Percentiles rank a stretch among this genome's conserved stretches.
phyloP scores from a whole-genome alignment of 2,113 vertebrate genomes.

The Sclerurus mexicanus region DNA sequence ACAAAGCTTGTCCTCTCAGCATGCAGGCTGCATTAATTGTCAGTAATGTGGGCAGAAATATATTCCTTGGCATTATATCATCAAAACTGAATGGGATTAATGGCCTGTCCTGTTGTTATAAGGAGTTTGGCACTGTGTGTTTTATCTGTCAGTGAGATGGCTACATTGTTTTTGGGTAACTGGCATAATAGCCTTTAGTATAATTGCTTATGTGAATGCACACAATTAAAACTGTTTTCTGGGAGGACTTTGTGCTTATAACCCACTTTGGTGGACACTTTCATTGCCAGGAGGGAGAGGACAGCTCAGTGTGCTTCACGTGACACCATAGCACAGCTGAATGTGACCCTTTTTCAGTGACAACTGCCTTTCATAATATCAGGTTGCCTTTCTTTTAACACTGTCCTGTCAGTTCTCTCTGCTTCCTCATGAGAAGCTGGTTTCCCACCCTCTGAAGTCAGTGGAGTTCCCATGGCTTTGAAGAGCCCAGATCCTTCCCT shows the following conservation, averaged over 20 bases:
- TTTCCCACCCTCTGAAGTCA: background rate
- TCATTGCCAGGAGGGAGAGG: background rate
- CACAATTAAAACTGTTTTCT: conserved; percentile 43
- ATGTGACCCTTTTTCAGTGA: background rate
- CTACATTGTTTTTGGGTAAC: conserved; percentile 35
- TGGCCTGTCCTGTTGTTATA: conserved; percentile 43
- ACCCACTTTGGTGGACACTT: background rate
- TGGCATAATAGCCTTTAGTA: conserved; percentile 10
- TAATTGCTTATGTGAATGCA: conserved; percentile 44
- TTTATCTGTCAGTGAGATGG: conserved; percentile 30
- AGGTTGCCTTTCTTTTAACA: background rate
- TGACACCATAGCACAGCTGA: accelerated
- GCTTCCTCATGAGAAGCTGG: background rate
- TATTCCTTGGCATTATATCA: conserved; percentile 38
- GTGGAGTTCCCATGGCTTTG: background rate
- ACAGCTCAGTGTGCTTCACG: background rate
- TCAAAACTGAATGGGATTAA: conserved; percentile 53
- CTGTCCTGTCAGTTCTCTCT: background rate
- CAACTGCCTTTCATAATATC: background rate
- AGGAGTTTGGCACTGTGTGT: conserved; percentile 32
- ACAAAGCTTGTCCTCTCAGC: conserved; percentile 47
- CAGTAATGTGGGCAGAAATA: conserved; percentile 52
- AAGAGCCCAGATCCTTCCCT: background rate
- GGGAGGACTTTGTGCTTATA: background rate
- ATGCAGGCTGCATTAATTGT: conserved; percentile 54